Evolutionary conservation across 2,888 invertebrate species (phyloP), one percentile per base, ranked within the genome.

Genomic region (Sthenelais limicola): DNA sequence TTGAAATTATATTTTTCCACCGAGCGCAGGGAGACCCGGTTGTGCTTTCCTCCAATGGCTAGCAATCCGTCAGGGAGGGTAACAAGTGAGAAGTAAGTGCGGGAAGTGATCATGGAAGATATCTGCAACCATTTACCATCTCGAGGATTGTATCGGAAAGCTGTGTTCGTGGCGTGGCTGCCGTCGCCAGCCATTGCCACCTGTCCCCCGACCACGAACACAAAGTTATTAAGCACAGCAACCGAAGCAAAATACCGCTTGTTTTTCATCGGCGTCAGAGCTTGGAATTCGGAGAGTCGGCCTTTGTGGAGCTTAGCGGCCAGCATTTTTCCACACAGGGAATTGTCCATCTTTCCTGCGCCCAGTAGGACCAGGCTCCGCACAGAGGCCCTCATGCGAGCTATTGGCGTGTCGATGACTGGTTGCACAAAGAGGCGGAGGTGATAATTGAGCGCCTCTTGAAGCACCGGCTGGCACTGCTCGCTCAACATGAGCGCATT

Each of bases 131-230:
- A 79, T 52, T 76, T 79, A 24, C 74, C 76, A 48, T 74, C 76
- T 9, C 77, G 68, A 4, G 76, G 76, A 49, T 77, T 77, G 54
- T 75, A 79, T 38, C 79, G 74, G 72, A 79, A 79, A 43, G 76
- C 79, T 32, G 73, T 78, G 68, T 74, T 79, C 12, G 79, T 79
- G n/a, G 79, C 79, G 43, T 79, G 77, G 24, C 74, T 76, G 24
- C 79, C 79, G 47, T 79, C 79, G 18, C 79, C 79, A n/a, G 79
- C 79, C 79, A 79, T 79, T 21, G 79, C 79, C 5, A 76, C 74
- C 62, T 79, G 79, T 4, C 79, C 79, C 12, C 79, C 79, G 7
- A 79, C 77, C 12, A 79, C 75, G 52, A 72, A 79, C 18, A 79
- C 75, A 73, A 79, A 79, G 48, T 79, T 74, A 43, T 79, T 79